Base-by-base conservation (phyloP, 1,140 invertebrate genomes). In the Bombyx mandarina region DNA sequence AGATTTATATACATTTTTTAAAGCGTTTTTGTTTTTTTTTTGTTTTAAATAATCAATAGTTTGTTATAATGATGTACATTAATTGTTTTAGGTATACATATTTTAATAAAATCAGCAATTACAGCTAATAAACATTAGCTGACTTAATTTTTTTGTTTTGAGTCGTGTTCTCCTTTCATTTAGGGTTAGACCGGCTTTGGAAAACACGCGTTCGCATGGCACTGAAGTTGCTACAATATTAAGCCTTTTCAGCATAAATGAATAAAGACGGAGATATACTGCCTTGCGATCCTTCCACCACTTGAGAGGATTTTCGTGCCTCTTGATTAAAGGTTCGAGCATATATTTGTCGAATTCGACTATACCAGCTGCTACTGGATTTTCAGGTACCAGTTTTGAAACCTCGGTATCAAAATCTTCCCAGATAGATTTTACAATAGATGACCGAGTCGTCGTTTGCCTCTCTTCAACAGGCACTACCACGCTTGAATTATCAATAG, bases 171-270 rank as follows among this genome's bases (percentile, higher is more conserved):
- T 45, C n/a, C 61, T 61, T 9, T 63, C 58, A 43, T 47, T 61
- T 0, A 64, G 35, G 9, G 63, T 62, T 44, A 57, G 59, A 4
- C 62, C 62, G 1, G 58, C 52, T 8, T 52, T 55, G 10, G 62
- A 67, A 47, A 67, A 67, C 9, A 67, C 44, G 9, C 65, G 52
- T 46, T 67, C 65, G 43, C 65, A 64, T 7, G 59, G 57, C 22
- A 67, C 65, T 7, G 53, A 57, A 6, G 65, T 51, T 4, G 60
- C 57, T 53, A 62, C 59, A 3, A 60, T 56, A 35, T 66, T 66
- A 6, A 66, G 50, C 10, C 61, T 58, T 22, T 26, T 57, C 5
- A 43, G 45, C 42, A 60, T 57, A 54, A 62, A 42, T 43, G 57
- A 57, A 44, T 45, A 61, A 8, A 66, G 43, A 7, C 42, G 57